Conservation (phyloP, 1,140 invertebrate species). For the Cyphomyrmex costatus region DNA sequence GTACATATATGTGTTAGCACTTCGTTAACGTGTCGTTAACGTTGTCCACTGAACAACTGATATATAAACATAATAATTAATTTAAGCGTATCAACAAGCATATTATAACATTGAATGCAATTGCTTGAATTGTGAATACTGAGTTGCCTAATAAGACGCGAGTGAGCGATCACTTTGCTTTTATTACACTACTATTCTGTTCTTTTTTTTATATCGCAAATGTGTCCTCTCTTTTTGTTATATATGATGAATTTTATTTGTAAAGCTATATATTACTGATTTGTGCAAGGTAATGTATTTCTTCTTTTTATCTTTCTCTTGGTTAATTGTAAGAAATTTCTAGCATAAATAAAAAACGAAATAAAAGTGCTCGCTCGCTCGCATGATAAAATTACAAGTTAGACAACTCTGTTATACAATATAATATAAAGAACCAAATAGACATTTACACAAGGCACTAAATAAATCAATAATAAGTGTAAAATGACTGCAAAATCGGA, state of each 20-base stretch:
- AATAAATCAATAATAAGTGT: conserved; percentile 74
- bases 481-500: conserved; percentile 65
- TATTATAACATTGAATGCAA: conserved; percentile 74
- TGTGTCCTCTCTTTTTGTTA: conserved; percentile 2
- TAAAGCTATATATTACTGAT: not conserved
- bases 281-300: not conserved
- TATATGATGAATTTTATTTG: not conserved
- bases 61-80: conserved; percentile 47
- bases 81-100: conserved; percentile 59
- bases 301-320: not conserved
- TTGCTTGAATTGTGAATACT: conserved; percentile 75
- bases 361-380: not conserved
- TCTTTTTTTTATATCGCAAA: not conserved
- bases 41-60: conserved; percentile 26
- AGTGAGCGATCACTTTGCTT: conserved; percentile 5
- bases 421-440: conserved; percentile 74
- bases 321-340: not conserved
- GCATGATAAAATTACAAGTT: conserved; percentile 8
- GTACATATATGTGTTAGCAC: conserved; percentile 19
- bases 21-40: conserved; percentile 34
- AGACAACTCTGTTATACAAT: conserved; percentile 53
- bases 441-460: conserved; percentile 76
- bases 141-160: conserved; percentile 20
- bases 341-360: not conserved
- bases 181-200: not conserved